phyloP scores from a whole-genome alignment of 2,113 vertebrate genomes.

The Gymnogyps californianus region DNA sequence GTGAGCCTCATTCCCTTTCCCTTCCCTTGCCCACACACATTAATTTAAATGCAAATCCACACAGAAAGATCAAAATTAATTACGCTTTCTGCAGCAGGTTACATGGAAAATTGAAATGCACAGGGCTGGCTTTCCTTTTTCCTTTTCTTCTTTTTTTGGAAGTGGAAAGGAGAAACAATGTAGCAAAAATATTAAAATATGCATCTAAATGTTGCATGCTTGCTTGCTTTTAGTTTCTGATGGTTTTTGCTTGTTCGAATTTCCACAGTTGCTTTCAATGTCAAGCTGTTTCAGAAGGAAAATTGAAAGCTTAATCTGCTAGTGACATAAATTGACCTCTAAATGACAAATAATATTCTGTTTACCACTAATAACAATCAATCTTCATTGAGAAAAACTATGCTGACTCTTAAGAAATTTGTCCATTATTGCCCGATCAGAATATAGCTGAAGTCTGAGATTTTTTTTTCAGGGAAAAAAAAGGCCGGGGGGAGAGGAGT shows the following conservation, averaged over 20 bases:
- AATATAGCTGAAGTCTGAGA: neutral
- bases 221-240: neutral
- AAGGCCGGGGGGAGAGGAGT: rapidly evolving
- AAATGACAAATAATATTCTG: constrained; percentile 25
- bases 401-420: constrained; percentile 27
- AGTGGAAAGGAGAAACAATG: neutral
- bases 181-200: neutral
- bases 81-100: neutral
- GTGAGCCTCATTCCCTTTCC: neutral
- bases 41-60: constrained; percentile 54
- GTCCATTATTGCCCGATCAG: neutral
- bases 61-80: constrained; percentile 53
- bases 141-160: neutral
- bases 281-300: neutral
- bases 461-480: neutral
- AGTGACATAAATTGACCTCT: neutral
- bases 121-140: neutral
- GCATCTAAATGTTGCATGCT: neutral
- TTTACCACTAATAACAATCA: neutral
- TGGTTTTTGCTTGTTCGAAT: neutral
- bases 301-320: neutral
- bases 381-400: neutral
- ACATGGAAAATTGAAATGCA: constrained; percentile 4
- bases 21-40: neutral
- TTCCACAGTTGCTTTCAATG: neutral